phyloP scores from a whole-genome alignment of 2,888 invertebrate genomes.

The Erynnis tages region DNA sequence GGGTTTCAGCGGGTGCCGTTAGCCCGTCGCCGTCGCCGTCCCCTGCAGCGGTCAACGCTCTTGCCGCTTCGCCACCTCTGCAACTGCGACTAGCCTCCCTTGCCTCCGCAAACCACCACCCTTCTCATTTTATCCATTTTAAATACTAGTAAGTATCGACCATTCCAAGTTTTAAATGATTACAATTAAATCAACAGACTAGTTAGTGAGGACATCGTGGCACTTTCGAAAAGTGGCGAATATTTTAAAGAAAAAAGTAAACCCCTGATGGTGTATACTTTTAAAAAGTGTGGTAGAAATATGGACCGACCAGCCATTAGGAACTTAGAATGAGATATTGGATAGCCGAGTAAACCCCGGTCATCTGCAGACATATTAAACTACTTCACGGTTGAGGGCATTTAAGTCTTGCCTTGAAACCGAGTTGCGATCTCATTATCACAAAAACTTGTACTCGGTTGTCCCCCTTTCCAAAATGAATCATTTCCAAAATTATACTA shows the following conservation, averaged over 20 bases:
- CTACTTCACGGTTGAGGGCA: conserved; percentile 45
- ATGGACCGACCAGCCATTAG: no score
- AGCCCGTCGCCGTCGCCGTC: conserved; percentile 43
- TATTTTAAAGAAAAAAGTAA: no score
- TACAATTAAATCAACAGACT: no score
- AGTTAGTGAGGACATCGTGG: no score
- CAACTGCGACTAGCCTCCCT: conserved; percentile 42
- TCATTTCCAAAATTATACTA: no score
- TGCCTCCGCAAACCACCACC: conserved; percentile 33
- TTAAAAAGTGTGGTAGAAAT: no score
- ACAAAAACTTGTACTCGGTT: conserved; percentile 36
- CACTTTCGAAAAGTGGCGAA: no score
- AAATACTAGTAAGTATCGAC: no score
- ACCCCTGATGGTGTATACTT: no score
- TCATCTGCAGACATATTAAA: conserved; percentile 46
- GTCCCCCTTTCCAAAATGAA: conserved; percentile 15
- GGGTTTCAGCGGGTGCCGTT: conserved; percentile 62
- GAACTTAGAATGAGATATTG: no score
- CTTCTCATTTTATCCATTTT: conserved; percentile 26
- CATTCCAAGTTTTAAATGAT: no score
- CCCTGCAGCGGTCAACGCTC: conserved; percentile 66
- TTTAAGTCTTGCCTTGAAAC: conserved; percentile 38
- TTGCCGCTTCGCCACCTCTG: conserved; percentile 61
- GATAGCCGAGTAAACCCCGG: no score
- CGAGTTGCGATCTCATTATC: conserved; percentile 36